Evolutionary conservation across 1,140 invertebrate genomes (phyloP), one percentile per base, ranked within the genome.

Genomic region (Proales similis): DNA sequence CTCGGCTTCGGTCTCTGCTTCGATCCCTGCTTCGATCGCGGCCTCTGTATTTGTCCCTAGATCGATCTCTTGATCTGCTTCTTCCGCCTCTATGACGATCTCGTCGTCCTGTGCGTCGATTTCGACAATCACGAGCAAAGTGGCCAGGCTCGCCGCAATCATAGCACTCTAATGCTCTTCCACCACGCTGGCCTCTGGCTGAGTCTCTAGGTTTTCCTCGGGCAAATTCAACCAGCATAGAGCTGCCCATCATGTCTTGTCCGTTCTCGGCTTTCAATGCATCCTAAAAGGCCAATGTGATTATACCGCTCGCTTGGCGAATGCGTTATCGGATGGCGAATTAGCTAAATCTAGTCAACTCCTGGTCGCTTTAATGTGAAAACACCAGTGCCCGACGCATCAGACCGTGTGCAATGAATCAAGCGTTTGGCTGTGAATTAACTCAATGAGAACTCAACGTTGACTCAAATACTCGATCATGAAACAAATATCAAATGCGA

Each of bases 201-300:
- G 36, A 27, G 29, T 26, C 45, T 36, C 45, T 27, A 43, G 39
- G 36, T 42, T 14, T 57, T 42, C 51, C 51, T 27, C 45, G 39
- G 51, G 51, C 51, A 57, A 57, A 57, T 17, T 57, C 36, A 27
- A 57, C 36, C 22, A 57, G n/a, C 51, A 57, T 57, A 29, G 51
- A 57, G 26, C 36, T 42, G 30, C 51, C 51, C 9, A 36, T 42
- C 51, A 57, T 57, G 36, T 57, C 51, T 42, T 39, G 39, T 24
- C 51, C 51, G 45, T 57, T 39, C 38, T 57, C 51, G 6, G 51
- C 29, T 27, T 57, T 57, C 45, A 57, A 42, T 17, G 51, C 51
- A 29, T 57, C 51, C 51, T 57, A 30, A 30, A 19, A 57, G 22
- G 39, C 45, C 29, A 57, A 20, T 53, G 42, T 24, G 17, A 42